These are phyloP conservation scores for Umimayanthus kanabou DNA, from an alignment of 92 coral and sea anemone genomes.

Conservation along the genomic window DNA sequence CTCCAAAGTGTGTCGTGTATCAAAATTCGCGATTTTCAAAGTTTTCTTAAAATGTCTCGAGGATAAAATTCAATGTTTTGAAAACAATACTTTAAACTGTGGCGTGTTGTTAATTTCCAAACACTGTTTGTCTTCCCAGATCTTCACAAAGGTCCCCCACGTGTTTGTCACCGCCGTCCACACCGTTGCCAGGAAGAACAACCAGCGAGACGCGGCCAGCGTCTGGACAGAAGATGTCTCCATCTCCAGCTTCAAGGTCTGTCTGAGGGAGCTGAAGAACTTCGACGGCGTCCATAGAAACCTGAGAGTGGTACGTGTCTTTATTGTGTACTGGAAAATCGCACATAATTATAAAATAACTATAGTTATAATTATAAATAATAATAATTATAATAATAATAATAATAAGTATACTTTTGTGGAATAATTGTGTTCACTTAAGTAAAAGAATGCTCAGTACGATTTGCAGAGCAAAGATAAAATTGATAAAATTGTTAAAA, in stretches of 20 bases:
- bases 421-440: too few species aligned
- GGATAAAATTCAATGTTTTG: neutral
- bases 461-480: too few species aligned
- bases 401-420: too few species aligned
- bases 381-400: too few species aligned
- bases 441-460: too few species aligned
- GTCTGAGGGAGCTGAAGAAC: conserved; percentile 21
- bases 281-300: conserved; percentile 7
- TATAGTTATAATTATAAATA: too few species aligned
- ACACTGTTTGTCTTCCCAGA: neutral
- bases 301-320: conserved; percentile 7
- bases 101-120: too few species aligned
- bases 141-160: conserved; percentile 8
- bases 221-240: conserved; percentile 33
- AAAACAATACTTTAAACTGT: neutral
- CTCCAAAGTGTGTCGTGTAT: too few species aligned
- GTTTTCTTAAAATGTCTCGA: neutral
- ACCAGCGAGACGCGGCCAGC: conserved; percentile 36
- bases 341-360: too few species aligned
- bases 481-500: too few species aligned
- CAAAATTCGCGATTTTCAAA: too few species aligned
- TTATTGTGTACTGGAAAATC: neutral
- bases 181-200: conserved; percentile 25
- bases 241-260: conserved; percentile 6
- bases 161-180: conserved; percentile 27